phyloP scores from a whole-genome alignment of 2,888 invertebrate genomes.

The Leptinotarsa rubiginosa region DNA sequence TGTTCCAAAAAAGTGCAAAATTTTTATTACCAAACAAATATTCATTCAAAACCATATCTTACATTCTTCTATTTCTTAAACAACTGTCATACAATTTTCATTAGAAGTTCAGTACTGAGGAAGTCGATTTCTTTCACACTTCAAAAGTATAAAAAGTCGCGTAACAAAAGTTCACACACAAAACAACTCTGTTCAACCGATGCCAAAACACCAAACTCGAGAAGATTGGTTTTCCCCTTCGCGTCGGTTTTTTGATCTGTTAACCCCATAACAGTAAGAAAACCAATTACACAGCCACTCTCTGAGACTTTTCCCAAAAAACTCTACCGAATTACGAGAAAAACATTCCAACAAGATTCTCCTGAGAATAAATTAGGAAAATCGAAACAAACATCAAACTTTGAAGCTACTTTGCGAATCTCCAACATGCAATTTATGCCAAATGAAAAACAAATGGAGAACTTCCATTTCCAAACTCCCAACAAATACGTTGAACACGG shows the following conservation, averaged over 20 bases:
- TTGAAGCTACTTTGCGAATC: slow-evolving; percentile 11
- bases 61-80: too few relatives aligned
- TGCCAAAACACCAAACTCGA: neutral
- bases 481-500: slow-evolving; percentile 21
- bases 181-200: neutral
- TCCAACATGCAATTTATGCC: slow-evolving; percentile 17
- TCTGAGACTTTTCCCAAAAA: neutral
- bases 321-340: neutral
- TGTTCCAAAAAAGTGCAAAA: too few relatives aligned
- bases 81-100: too few relatives aligned
- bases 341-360: slow-evolving; percentile 12
- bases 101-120: too few relatives aligned
- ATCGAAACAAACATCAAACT: slow-evolving; percentile 27
- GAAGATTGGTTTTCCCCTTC: neutral
- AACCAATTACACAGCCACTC: neutral
- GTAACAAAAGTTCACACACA: neutral
- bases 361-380: slow-evolving; percentile 19
- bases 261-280: neutral
- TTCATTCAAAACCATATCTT: too few relatives aligned
- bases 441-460: slow-evolving; percentile 25
- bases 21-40: too few relatives aligned
- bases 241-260: neutral
- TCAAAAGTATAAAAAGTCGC: too few relatives aligned
- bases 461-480: slow-evolving; percentile 24
- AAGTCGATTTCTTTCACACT: too few relatives aligned